Evolutionary conservation across 2,113 vertebrate genomes (phyloP), one percentile per base, ranked within the genome.

Genomic region (Heterochromis multidens): DNA sequence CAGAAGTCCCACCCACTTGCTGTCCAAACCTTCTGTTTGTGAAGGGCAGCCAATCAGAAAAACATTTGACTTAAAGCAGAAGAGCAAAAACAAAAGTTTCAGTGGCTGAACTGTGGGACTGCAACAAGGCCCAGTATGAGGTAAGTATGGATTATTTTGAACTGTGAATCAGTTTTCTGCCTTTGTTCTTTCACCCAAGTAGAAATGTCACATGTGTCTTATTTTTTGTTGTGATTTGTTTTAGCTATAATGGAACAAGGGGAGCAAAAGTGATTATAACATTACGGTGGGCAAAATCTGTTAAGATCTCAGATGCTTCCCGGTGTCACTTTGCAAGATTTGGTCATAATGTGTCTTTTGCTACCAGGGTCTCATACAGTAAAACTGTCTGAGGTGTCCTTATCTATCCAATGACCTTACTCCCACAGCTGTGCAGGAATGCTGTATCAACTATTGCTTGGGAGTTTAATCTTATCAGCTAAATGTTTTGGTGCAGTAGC

Each of bases 221-320:
- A 35, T 10, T 63, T 19, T 35, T 35, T 37, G 61, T 63, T 0
- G 2, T n/a, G 54, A 2, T 63, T 37, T 37, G 62, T 40, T 65
- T 65, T 2, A 65, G 21, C 7, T n/a, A 16, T 21, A 0, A 3
- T 23, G 23, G 21, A 65, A 40, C 1, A 40, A 23, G 62, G 6
- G 33, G 10, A 37, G 2, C n/a, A 14, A 29, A 65, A 6, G 23
- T 16, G 21, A 40, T 67, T 40, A 0, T n/a, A 0, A 63, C 3
- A 63, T 0, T 1, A 1, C 2, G 9, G 62, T 23, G 35, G 21
- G 35, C 2, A 40, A 25, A 23, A 67, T 25, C 35, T 21, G 9
- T 10, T 13, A 63, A 40, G 12, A 40, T 9, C 35, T 65, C 21
- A 67, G 35, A 25, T 23, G 35, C 35, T 35, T 63, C 31, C 61